A percentile compares a stretch with the other conserved stretches of the same genome.
Conservation (phyloP, 2,113 vertebrate species). For the Fukomys damarensis region DNA sequence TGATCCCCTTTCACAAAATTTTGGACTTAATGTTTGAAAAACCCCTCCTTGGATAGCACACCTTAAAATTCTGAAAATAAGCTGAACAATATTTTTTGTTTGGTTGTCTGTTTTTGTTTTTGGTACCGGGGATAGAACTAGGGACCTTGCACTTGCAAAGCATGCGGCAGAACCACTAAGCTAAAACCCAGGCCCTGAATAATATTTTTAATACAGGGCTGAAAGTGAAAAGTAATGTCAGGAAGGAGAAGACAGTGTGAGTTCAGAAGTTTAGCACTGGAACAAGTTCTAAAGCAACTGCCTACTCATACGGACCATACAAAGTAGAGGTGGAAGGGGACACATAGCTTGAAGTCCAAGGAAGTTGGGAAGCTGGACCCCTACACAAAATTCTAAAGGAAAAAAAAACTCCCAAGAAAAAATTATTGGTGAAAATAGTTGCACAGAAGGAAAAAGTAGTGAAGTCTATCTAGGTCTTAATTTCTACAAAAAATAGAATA, state of each 20-base stretch:
- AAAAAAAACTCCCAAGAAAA: neutral
- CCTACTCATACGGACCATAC: neutral
- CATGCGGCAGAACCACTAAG: too few species aligned
- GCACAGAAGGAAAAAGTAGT: neutral
- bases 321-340: neutral
- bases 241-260: neutral
- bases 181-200: too few species aligned
- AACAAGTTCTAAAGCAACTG: neutral
- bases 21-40: neutral
- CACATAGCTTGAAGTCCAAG: neutral
- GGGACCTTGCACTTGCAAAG: too few species aligned
- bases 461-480: neutral
- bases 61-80: neutral
- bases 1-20: neutral
- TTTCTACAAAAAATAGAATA: neutral
- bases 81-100: neutral
- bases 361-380: neutral
- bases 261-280: neutral
- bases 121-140: too few species aligned
- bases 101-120: too few species aligned
- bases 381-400: neutral
- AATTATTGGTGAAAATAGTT: neutral
- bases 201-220: neutral
- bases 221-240: neutral
- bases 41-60: neutral